Conservation (phyloP, 92 coral and sea anemone species). For the Bergia puertoricense region DNA sequence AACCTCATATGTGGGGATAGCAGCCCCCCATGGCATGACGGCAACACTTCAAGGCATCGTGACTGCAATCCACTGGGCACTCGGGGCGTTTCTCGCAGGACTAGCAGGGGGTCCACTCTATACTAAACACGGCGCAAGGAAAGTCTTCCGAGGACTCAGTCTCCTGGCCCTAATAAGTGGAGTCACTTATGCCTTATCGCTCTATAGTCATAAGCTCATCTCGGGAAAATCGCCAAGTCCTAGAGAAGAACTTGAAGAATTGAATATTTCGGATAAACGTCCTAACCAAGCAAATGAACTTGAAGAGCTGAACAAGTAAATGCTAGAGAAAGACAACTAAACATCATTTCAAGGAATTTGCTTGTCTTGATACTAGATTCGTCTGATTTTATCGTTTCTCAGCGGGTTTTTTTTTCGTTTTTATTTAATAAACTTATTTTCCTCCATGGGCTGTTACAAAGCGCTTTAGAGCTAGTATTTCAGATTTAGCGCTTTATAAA, state of each 20-base stretch:
- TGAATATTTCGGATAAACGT: neutral
- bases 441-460: no score
- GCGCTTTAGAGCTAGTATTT: no score
- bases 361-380: neutral
- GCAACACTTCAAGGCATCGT: conserved; percentile 60
- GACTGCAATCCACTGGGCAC: conserved; percentile 53
- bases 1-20: conserved; percentile 54
- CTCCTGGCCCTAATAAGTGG: conserved; percentile 38
- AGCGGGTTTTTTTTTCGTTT: no score
- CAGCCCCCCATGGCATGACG: conserved; percentile 59
- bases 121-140: conserved; percentile 50
- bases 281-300: neutral
- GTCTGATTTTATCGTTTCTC: no score
- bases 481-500: no score
- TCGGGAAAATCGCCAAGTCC: neutral
- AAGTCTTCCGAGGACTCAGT: conserved; percentile 48
- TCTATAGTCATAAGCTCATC: neutral
- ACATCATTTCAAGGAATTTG: neutral
- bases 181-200: conserved; percentile 43
- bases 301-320: neutral
- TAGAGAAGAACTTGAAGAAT: neutral
- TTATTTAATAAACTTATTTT: no score
- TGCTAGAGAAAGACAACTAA: neutral
- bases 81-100: conserved; percentile 57
- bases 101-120: conserved; percentile 57